phyloP scores from a whole-genome alignment of 2,797 vertebrate genomes.

The Pantherophis vulpinus region DNA sequence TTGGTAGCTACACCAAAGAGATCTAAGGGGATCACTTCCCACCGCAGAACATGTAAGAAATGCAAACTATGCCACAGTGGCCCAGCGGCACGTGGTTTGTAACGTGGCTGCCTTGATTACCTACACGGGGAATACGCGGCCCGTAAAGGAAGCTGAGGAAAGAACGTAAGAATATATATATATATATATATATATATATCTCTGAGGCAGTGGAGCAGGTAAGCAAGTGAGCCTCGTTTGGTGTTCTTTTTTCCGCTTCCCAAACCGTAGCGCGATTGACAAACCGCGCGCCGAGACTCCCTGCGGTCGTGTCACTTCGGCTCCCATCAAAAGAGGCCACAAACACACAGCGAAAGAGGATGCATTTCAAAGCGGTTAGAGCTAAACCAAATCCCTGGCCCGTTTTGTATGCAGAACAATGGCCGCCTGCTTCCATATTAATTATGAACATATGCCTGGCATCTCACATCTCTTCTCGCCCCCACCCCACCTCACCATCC shows the following conservation, averaged over 20 bases:
- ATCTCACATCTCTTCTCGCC: background rate
- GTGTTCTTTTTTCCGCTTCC: background rate
- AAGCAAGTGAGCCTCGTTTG: background rate
- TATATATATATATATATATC: too few relatives aligned
- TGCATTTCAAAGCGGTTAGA: constrained; percentile 15
- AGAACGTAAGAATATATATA: too few relatives aligned
- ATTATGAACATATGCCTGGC: background rate
- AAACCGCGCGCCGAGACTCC: background rate
- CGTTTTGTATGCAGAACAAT: background rate
- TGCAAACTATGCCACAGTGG: background rate
- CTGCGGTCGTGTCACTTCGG: background rate
- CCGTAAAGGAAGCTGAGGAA: background rate
- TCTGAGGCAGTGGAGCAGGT: background rate
- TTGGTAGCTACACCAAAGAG: background rate
- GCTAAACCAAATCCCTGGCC: background rate
- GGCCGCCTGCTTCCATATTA: background rate
- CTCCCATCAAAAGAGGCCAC: background rate
- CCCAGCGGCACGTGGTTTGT: background rate
- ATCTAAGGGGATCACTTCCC: background rate
- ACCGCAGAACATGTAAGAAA: background rate
- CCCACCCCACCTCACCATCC: background rate
- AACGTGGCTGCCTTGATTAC: background rate
- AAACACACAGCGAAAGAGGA: background rate
- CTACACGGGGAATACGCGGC: background rate
- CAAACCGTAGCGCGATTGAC: background rate